Conservation (phyloP, 2,888 invertebrate species). For the Cheilosia grossa region DNA sequence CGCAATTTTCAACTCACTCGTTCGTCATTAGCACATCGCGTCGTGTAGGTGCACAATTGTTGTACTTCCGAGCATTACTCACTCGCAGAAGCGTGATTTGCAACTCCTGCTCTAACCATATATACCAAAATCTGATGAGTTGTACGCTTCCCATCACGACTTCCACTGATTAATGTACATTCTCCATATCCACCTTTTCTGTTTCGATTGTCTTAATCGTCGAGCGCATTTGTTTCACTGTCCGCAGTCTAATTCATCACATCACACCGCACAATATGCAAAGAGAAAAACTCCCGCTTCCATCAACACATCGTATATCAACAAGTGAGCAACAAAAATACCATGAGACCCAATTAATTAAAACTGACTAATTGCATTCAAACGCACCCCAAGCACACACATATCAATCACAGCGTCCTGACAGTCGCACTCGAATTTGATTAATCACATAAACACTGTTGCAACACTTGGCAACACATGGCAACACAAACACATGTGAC, state of each 20-base stretch:
- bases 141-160: not conserved
- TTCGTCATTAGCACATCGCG: not conserved
- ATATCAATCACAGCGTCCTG: slow-evolving; percentile 48
- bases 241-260: slow-evolving; percentile 24
- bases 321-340: slow-evolving; percentile 26
- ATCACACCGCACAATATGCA: slow-evolving; percentile 5
- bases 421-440: slow-evolving; percentile 48
- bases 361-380: slow-evolving; percentile 48
- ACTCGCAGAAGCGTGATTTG: not conserved
- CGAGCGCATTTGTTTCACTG: slow-evolving; percentile 9
- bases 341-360: slow-evolving; percentile 35
- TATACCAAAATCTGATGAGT: not conserved
- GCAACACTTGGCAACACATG: slow-evolving; percentile 13
- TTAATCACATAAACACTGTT: slow-evolving; percentile 38
- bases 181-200: slow-evolving; percentile 3
- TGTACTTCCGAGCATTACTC: not conserved
- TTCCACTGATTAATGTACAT: slow-evolving; percentile 23
- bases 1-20: not conserved
- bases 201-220: slow-evolving; percentile 7
- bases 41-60: not conserved
- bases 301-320: slow-evolving; percentile 19
- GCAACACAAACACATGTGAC: slow-evolving; percentile 16
- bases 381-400: slow-evolving; percentile 11
- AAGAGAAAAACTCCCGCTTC: slow-evolving; percentile 8
- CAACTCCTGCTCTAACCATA: not conserved